Evolutionary conservation across 2,888 invertebrate species (phyloP), one percentile per base, ranked within the genome.

Genomic region (Drosophila multiciliata): DNA sequence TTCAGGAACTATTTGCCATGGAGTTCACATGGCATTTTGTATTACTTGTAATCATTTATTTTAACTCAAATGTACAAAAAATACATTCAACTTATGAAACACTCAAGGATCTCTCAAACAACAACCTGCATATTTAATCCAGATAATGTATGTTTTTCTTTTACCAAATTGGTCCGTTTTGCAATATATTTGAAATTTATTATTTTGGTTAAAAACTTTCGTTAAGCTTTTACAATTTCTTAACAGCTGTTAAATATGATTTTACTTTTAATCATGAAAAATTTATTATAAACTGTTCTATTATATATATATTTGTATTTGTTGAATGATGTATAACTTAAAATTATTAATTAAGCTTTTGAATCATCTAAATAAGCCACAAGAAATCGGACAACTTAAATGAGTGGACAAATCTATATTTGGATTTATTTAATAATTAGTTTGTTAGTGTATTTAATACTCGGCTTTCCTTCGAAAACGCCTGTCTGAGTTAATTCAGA

Each of bases 401-500:
- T 11, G n/a, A n/a, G 5, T 40, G 1, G 7, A 1, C 12, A 26
- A 49, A 17, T 49, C 2, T 1, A 17, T 49, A 15, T 3, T 23
- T 20, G 3, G 7, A 1, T 15, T 20, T 45, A 23, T 7, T 45
- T 23, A 23, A 23, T 15, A 8, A 45, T 15, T 15, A 20, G 1
- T 23, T 3, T 0, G 8, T 26, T 4, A 54, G 35, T 9, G 33
- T 29, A 26, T 35, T 36, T 5, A 33, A 32, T 23, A 2, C 9
- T 7, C 35, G 11, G 50, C 20, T 17, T 29, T 33, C 2, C 3
- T 23, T 23, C 0, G 7, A 8, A 36, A 12, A 26, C n/a, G 33
- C 7, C 40, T 15, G 3, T 11, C 59, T 58, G 35, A 26, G 42
- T 29, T 48, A 12, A 68, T 69, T 69, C 23, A 36, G 32, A 32